phyloP scores from a whole-genome alignment of 2,797 vertebrate genomes.

The Eurystomus glaucurus region DNA sequence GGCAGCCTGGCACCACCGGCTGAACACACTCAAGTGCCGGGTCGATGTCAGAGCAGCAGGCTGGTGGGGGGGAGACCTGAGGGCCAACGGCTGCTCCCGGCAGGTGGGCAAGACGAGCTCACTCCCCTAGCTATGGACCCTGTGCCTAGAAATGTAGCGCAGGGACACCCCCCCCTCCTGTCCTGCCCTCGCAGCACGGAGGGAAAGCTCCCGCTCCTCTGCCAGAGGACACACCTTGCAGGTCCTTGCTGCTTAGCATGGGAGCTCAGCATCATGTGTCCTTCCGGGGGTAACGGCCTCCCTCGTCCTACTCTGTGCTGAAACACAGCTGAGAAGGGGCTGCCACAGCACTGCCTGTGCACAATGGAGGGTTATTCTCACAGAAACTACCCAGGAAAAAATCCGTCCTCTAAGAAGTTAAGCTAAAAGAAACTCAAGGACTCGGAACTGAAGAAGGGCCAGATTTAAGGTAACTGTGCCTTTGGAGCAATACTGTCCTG shows the following conservation, averaged over 20 bases:
- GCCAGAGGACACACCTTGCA: not conserved
- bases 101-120: accelerated
- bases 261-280: not conserved
- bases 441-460: not conserved
- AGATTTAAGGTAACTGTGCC: not conserved
- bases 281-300: not conserved
- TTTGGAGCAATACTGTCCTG: not conserved
- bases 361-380: accelerated
- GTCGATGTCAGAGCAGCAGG: not conserved
- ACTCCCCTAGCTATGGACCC: accelerated
- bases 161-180: accelerated
- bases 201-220: no score
- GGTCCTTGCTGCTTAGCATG: not conserved
- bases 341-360: not conserved
- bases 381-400: not conserved
- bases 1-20: not conserved
- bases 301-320: accelerated
- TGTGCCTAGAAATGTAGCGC: accelerated
- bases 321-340: not conserved
- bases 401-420: not conserved
- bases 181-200: not conserved
- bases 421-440: not conserved
- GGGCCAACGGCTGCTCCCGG: not conserved
- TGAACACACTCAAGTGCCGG: accelerated
- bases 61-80: accelerated